Base-by-base conservation (phyloP, 1,140 invertebrate species). In the Macrostomum lignano region DNA sequence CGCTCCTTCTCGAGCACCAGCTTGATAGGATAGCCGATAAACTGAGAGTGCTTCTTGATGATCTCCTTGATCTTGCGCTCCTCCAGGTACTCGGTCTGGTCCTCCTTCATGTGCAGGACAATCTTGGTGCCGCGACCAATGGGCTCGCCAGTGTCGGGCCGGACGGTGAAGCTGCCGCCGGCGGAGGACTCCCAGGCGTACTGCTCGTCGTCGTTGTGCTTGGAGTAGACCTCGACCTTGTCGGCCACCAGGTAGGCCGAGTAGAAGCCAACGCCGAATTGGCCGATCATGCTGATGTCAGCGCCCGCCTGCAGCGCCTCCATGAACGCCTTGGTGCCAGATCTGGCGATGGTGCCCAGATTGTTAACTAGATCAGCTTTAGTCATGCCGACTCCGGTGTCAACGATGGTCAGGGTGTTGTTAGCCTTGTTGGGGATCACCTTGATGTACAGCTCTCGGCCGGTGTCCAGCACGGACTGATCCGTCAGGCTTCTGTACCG, bases 11-110 rank as follows among this genome's bases (percentile, higher is more conserved):
- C 53, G 14, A 57, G 51, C 24, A 49, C 45, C 34, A 96, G 60
- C 51, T 86, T 86, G 57, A 96, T 96, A 2, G 88, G 86, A 55
- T 94, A 96, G 21, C 82, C 82, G 60, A 96, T 96, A 58, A 96
- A 96, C 59, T 96, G 84, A 4, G 79, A 88, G 60, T 96, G 84
- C 48, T 96, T 96, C 67, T 91, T 93, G 1, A 96, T 78, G 20
- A 96, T 72, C 46, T 91, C 79, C 52, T 91, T 91, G 40, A 96
- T 71, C 45, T 78, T 77, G 38, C 67, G 65, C 51, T 94, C 84
- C 51, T 94, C 81, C 25, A 78, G 52, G 53, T 75, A 88, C 45
- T 86, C 79, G 2, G 67, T 64, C 46, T 82, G 72, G 51, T 88
- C 79, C 55, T 86, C 79, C 49, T 88, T 88, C 42, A 88, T 64